Conservation (phyloP, 2,113 vertebrate species). For the Notothenia coriiceps region DNA sequence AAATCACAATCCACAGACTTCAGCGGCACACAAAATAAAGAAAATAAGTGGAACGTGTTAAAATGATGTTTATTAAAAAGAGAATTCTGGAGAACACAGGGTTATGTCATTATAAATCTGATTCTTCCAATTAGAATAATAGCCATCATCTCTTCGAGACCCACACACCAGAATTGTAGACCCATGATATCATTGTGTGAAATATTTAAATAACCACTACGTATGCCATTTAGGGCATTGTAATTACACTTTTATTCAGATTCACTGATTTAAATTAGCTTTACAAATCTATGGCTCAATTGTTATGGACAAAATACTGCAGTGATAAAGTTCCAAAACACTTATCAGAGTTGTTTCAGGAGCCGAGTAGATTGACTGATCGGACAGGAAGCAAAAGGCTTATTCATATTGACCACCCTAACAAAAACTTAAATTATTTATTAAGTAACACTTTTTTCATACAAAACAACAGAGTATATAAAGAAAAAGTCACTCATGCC, state of each 20-base stretch:
- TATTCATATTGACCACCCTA: conserved; percentile 41
- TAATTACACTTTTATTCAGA: conserved; percentile 9
- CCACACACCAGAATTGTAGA: conserved; percentile 22
- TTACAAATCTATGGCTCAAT: not conserved
- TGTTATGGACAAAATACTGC: conserved; percentile 14
- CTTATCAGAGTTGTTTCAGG: conserved; percentile 21
- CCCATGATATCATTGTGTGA: conserved; percentile 5
- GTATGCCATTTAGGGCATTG: not conserved
- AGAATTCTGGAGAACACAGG: conserved; percentile 43
- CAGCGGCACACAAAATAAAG: conserved; percentile 20
- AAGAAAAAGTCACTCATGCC: conserved; percentile 74
- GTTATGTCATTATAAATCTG: conserved; percentile 20
- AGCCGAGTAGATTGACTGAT: conserved; percentile 7
- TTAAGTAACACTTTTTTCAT: conserved; percentile 77
- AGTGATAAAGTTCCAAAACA: not conserved
- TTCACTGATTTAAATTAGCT: conserved; percentile 9
- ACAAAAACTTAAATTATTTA: conserved; percentile 69
- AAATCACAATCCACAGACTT: not conserved
- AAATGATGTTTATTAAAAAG: conserved; percentile 62
- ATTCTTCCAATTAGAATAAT: conserved; percentile 31
- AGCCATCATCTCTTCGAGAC: conserved; percentile 12
- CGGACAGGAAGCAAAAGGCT: conserved; percentile 5
- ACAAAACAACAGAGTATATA: conserved; percentile 80
- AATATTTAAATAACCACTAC: conserved; percentile 6
- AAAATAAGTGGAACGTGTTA: conserved; percentile 27